Percentiles rank a stretch among this genome's conserved stretches.
Evolutionary conservation across 1,140 invertebrate species (phyloP).

Genomic region (Ylistrum balloti): DNA sequence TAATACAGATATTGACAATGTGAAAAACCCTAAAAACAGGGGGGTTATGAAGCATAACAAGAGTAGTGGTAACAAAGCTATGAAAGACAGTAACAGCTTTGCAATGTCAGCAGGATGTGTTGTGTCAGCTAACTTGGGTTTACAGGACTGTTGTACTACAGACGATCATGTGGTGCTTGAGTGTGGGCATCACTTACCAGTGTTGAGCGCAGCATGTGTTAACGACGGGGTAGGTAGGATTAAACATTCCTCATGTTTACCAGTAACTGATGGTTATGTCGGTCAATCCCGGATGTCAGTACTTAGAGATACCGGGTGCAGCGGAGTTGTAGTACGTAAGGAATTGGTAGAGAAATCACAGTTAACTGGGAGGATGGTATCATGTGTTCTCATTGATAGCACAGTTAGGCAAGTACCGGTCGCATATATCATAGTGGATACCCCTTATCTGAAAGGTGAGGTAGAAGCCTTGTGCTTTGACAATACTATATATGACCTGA

Average conservation of each 20-base stretch:
- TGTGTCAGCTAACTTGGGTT: background rate
- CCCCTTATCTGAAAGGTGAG: slow-evolving; percentile 54
- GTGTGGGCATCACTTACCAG: slow-evolving; percentile 38
- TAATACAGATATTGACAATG: background rate
- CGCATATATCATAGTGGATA: background rate
- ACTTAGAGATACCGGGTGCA: too few species aligned
- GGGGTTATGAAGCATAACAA: background rate
- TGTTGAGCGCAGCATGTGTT: background rate
- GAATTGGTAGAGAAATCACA: too few species aligned
- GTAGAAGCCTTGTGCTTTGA: slow-evolving; percentile 54
- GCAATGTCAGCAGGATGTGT: background rate
- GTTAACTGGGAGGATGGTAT: too few species aligned
- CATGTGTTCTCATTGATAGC: too few species aligned
- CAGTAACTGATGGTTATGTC: too few species aligned
- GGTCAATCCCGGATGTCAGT: too few species aligned
- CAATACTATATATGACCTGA: slow-evolving; percentile 60
- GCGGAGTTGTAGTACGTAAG: too few species aligned
- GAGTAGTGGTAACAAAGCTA: background rate
- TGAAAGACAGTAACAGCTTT: background rate
- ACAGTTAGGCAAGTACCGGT: too few species aligned
- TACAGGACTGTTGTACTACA: background rate
- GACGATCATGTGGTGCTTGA: background rate
- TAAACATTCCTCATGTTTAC: too few species aligned
- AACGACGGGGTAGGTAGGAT: too few species aligned
- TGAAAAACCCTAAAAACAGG: background rate